Evolutionary conservation across 2,888 invertebrate genomes (phyloP).

Genomic region (Limnephilus marmoratus): DNA sequence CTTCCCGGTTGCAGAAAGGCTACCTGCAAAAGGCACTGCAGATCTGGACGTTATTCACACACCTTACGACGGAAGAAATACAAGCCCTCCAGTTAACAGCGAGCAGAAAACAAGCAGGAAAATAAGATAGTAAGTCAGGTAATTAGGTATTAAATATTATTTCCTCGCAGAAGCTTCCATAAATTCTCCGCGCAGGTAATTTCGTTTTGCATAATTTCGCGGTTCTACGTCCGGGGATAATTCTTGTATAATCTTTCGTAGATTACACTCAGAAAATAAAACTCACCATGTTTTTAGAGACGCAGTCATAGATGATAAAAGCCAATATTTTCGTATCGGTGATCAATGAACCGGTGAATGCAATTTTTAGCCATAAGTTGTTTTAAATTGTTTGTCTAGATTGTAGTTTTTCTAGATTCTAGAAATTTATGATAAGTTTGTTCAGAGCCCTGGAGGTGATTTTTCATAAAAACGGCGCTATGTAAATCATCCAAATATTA

Average conservation of each 20-base stretch:
- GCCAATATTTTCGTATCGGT: no score
- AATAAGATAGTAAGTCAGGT: not conserved
- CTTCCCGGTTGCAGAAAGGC: not conserved
- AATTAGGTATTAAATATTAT: not conserved
- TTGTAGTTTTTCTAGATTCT: no score
- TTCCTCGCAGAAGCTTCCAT: not conserved
- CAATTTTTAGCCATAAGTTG: no score
- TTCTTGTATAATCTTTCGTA: not conserved
- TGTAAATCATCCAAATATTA: no score
- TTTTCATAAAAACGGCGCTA: no score
- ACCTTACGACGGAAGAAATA: not conserved
- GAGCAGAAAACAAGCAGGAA: not conserved
- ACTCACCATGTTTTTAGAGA: not conserved
- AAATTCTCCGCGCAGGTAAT: not conserved
- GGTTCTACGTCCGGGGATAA: not conserved
- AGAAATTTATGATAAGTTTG: no score
- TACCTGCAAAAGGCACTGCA: not conserved
- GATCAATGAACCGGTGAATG: no score
- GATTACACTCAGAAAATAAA: not conserved
- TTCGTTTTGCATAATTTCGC: not conserved
- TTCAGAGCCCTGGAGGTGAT: no score
- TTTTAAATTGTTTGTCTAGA: no score
- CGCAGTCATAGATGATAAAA: not conserved
- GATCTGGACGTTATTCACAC: not conserved
- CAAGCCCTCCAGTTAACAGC: not conserved